Percentiles rank a stretch among this genome's conserved stretches.
phyloP scores from a whole-genome alignment of 2,797 vertebrate species.

The Cossypha heuglini region DNA sequence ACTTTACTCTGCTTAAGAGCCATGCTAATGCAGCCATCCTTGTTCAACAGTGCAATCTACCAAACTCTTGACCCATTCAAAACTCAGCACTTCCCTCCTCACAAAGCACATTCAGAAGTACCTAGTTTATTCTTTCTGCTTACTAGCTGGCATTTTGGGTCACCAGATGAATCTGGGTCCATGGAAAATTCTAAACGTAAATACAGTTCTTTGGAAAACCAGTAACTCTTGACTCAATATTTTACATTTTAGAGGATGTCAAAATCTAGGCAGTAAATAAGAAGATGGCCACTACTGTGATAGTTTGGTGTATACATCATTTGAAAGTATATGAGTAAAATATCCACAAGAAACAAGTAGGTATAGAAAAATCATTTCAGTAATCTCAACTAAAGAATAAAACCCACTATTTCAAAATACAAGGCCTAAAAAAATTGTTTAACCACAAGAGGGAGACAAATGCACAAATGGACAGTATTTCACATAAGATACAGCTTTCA shows the following conservation, averaged over 20 bases:
- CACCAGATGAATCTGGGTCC: neutral
- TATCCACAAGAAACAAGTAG: neutral
- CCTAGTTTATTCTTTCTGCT: neutral
- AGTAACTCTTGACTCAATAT: neutral
- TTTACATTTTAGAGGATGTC: neutral
- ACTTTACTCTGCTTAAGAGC: neutral
- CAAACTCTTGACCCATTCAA: neutral
- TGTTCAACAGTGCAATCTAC: neutral
- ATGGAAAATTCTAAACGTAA: neutral
- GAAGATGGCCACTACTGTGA: neutral
- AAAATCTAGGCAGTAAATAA: neutral
- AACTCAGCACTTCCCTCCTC: neutral
- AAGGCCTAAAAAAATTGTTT: neutral
- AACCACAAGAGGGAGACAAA: slow-evolving; percentile 53
- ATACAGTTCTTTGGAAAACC: neutral
- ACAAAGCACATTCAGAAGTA: neutral
- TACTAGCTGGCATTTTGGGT: neutral
- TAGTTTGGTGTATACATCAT: neutral
- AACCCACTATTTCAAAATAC: neutral
- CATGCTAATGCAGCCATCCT: neutral
- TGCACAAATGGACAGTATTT: neutral
- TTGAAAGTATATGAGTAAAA: neutral
- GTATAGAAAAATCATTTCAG: neutral
- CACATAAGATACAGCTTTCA: neutral
- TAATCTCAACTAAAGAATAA: neutral